Evolutionary conservation across 2,797 vertebrate genomes (phyloP), one percentile per base, ranked within the genome.

Genomic region (Loriculus beryllinus): DNA sequence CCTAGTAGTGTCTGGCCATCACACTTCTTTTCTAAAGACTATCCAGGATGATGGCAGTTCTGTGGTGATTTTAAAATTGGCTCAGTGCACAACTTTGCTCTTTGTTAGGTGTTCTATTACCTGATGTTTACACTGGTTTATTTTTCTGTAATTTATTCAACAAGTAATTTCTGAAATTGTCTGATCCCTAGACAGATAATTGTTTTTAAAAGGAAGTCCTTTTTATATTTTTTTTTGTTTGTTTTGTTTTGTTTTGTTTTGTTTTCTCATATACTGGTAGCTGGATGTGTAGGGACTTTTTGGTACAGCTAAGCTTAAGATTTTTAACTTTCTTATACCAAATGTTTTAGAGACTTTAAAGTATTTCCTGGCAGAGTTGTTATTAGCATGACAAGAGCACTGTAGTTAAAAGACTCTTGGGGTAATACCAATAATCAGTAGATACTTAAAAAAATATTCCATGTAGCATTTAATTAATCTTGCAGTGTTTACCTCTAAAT

Each of bases 351-450:
- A 75, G 40, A 82, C 76, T 92, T 92, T 71, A 22, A 63, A 81
- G 54, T 86, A 72, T 95, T 96, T 95, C 26, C 49, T 69, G 76
- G 45, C 51, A 95, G 69, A 79, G 81, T 75, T 86, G 45, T 74
- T 96, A 87, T 93, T 77, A 90, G 86, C 87, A 87, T 92, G 63
- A 80, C 35, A 93, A 84, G 71, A 78, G 75, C 17, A 75, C 33
- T 67, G 52, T 86, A 21, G 33, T 81, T 81, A 78, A 84, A 70
- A 88, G 31, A 75, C 51, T 92, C 68, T 77, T 78, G 82, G 74
- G 80, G 42, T 92, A 94, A 91, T 82, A 25, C 51, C 88, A 78
- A 92, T 77, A 92, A 96, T 92, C 70, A 80, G 82, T 49, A 91
- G 75, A 65, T 48, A 69, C 92, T 95, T 93, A 83, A n/a, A 81